phyloP scores from a whole-genome alignment of 2,888 invertebrate species.

The Brachycybe producta region DNA sequence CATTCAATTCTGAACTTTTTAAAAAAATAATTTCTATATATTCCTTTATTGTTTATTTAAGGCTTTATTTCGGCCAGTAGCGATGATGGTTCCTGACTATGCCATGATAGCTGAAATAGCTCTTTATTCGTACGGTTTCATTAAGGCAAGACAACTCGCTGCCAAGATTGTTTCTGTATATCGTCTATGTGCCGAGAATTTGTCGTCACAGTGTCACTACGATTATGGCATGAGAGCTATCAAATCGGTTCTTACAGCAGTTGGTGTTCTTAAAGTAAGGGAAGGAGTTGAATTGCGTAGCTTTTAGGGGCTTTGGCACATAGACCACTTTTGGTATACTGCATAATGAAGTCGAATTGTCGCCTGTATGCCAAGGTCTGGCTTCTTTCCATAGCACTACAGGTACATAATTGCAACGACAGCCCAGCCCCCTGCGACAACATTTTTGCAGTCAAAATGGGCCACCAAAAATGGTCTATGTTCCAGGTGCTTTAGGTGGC shows the following conservation, averaged over 20 bases:
- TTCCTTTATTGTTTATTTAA: conserved; percentile 21
- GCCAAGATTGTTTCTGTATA: conserved; percentile 40
- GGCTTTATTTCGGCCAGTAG: conserved; percentile 38
- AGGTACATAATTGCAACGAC: too few species aligned
- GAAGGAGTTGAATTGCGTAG: background rate
- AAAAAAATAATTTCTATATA: too few species aligned
- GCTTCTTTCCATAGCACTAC: too few species aligned
- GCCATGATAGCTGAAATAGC: conserved; percentile 39
- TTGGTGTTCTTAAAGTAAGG: conserved; percentile 37
- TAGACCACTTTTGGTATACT: too few species aligned
- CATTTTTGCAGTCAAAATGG: too few species aligned
- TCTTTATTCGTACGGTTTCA: conserved; percentile 38
- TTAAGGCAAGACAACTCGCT: conserved; percentile 36
- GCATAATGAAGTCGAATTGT: too few species aligned
- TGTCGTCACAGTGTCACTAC: conserved; percentile 39
- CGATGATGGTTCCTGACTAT: conserved; percentile 40
- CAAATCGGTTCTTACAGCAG: conserved; percentile 39
- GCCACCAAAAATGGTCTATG: too few species aligned
- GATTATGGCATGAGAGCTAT: conserved; percentile 41
- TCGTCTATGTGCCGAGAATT: conserved; percentile 38
- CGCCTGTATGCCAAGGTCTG: too few species aligned
- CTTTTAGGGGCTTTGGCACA: too few species aligned
- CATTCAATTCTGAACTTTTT: too few species aligned
- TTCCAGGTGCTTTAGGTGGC: too few species aligned
- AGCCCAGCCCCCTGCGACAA: too few species aligned